phyloP scores from a whole-genome alignment of 2,888 invertebrate genomes.

The Idaea straminata region DNA sequence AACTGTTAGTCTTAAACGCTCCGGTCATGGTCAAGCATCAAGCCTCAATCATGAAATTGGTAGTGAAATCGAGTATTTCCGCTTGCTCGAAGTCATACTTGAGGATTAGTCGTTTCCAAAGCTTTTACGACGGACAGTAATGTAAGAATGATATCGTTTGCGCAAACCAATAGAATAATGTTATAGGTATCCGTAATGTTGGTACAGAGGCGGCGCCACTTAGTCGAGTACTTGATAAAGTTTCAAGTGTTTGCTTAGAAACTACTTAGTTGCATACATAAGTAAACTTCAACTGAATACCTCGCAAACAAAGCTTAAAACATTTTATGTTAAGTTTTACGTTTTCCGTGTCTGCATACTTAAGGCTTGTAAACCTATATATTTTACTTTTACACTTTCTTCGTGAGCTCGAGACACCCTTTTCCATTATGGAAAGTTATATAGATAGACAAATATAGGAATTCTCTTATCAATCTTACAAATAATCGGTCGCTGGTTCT shows the following conservation, averaged over 20 bases:
- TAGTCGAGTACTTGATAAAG: conserved; percentile 22
- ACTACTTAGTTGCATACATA: conserved; percentile 5
- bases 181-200: conserved; percentile 30
- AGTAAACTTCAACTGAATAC: not conserved
- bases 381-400: not conserved
- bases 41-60: conserved; percentile 5
- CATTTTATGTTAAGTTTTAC: not conserved
- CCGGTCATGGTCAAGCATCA: conserved; percentile 53
- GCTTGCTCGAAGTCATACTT: not conserved
- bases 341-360: not conserved
- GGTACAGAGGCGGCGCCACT: conserved; percentile 29
- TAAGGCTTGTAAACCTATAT: not conserved
- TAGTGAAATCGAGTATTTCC: not conserved
- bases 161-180: conserved; percentile 32
- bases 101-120: not conserved
- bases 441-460: too few relatives aligned
- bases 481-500: too few relatives aligned
- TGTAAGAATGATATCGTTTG: conserved; percentile 2
- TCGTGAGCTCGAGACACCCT: not conserved
- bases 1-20: conserved; percentile 59
- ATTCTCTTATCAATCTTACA: too few relatives aligned
- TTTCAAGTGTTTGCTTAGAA: conserved; percentile 18
- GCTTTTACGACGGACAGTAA: not conserved
- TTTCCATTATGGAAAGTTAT: too few relatives aligned
- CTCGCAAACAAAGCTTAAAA: not conserved